Conservation (phyloP, 1,140 invertebrate genomes). For the Neodiprion lecontei region DNA sequence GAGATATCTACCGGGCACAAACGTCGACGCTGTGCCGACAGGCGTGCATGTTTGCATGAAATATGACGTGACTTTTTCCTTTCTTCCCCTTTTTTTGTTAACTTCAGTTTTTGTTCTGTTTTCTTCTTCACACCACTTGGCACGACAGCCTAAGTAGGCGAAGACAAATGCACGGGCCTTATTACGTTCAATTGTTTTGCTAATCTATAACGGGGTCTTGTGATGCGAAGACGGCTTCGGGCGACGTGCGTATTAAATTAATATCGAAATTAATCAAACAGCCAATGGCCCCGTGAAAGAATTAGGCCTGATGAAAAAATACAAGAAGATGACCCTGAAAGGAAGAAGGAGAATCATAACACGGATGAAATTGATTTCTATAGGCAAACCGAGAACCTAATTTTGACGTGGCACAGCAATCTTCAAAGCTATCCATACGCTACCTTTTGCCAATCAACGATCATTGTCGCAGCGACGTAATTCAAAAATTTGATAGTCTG, state of each 20-base stretch:
- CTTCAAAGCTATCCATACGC: no score
- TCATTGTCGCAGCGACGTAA: no score
- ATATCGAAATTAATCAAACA: slow-evolving; percentile 4
- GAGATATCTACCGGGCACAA: no score
- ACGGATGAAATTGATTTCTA: neutral
- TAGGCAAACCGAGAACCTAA: no score
- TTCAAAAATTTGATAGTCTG: no score
- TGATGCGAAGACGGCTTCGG: neutral
- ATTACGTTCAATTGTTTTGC: slow-evolving; percentile 5
- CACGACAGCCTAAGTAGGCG: neutral
- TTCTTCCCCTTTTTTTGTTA: neutral
- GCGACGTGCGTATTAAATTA: neutral
- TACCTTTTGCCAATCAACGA: no score
- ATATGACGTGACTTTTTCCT: slow-evolving; percentile 2
- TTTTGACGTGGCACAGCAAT: no score
- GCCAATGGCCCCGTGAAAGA: neutral
- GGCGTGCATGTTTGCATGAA: slow-evolving; percentile 1
- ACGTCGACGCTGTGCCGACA: neutral
- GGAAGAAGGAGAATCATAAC: neutral
- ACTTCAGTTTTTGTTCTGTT: no score
- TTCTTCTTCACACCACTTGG: neutral
- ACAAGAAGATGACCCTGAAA: neutral
- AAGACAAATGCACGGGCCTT: slow-evolving; percentile 2
- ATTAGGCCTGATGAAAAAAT: neutral
- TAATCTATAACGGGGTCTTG: neutral